Evolutionary conservation across 1,140 invertebrate species (phyloP).

Genomic region (Papilio machaon): DNA sequence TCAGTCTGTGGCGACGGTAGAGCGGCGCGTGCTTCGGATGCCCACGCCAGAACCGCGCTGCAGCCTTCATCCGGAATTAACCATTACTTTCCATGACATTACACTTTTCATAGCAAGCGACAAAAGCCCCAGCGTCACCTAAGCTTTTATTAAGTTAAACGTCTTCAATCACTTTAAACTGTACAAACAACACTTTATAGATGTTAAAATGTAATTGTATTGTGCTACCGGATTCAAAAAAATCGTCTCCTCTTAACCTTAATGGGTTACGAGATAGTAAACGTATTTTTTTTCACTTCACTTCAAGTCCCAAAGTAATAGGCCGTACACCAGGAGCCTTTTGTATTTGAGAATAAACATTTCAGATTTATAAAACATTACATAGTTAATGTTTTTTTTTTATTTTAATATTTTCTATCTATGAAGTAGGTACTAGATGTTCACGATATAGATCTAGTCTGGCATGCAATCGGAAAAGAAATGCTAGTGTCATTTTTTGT

Average conservation of each 20-base stretch:
- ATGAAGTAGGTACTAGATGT: neutral
- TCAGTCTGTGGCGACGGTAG: constrained; percentile 61
- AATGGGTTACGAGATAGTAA: constrained; percentile 20
- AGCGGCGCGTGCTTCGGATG: constrained; percentile 77
- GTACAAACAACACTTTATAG: constrained; percentile 71
- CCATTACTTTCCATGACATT: constrained; percentile 79
- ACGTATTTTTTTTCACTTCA: neutral
- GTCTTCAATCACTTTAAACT: constrained; percentile 69
- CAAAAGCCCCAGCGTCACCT: constrained; percentile 65
- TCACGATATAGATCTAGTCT: neutral
- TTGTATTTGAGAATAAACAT: neutral
- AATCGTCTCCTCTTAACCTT: neutral
- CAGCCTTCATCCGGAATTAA: constrained; percentile 63
- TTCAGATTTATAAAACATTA: neutral
- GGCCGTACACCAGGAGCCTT: neutral
- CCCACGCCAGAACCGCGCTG: constrained; percentile 46
- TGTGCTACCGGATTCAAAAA: constrained; percentile 15
- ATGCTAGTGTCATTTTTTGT: constrained; percentile 63
- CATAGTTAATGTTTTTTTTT: neutral
- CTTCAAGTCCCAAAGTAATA: constrained; percentile 1
- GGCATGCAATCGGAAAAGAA: constrained; percentile 47
- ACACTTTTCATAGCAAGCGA: constrained; percentile 66
- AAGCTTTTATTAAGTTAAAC: constrained; percentile 77
- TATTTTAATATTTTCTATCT: neutral
- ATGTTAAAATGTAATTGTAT: constrained; percentile 57